Base-by-base conservation (phyloP, 2,797 vertebrate genomes). In the Allobates femoralis region DNA sequence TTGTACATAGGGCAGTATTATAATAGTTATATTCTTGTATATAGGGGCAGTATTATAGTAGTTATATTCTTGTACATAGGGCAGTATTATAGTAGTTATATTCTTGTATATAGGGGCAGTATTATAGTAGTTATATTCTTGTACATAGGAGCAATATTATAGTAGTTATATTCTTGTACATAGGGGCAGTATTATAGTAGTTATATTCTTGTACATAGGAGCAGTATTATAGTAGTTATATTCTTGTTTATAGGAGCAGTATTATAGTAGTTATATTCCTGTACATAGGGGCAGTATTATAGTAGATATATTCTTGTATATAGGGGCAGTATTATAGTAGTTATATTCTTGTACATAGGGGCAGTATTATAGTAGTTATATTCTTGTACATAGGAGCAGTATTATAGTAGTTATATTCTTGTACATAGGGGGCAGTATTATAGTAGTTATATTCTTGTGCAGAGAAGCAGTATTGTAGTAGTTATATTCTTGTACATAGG, bases 351-450 rank as follows among this genome's bases (percentile, higher is more conserved):
- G 56, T 66, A 18, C 21, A 66, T 19, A 66, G 28, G 62, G 12
- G 28, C 62, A 66, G 62, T 66, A 3, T 41, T 41, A 41, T 41
- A 41, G 37, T 41, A 41, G 37, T 41, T 41, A 41, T 41, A 41
- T 41, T 41, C 37, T 41, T 67, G 16, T 34, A 69, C 30, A 69
- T 37, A 34, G 66, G 32, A 0, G 30, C 66, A 69, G 6, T 21
- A 69, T 69, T 69, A 69, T 69, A 69, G 30, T 69, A 69, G 30
- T 67, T 67, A 34, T 34, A 67, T 19, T 67, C 64, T 67, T 69
- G 66, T 69, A 69, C 7, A 69, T 46, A 46, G n/a, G n/a, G n/a
- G n/a, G n/a, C n/a, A n/a, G n/a, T n/a, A n/a, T n/a, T n/a, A n/a
- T n/a, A n/a, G n/a, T n/a, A n/a, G n/a, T n/a, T n/a, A n/a, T n/a